These are phyloP conservation scores for Zapus hudsonius DNA, from an alignment of 2,113 vertebrate genomes.

Conservation along the genomic window DNA sequence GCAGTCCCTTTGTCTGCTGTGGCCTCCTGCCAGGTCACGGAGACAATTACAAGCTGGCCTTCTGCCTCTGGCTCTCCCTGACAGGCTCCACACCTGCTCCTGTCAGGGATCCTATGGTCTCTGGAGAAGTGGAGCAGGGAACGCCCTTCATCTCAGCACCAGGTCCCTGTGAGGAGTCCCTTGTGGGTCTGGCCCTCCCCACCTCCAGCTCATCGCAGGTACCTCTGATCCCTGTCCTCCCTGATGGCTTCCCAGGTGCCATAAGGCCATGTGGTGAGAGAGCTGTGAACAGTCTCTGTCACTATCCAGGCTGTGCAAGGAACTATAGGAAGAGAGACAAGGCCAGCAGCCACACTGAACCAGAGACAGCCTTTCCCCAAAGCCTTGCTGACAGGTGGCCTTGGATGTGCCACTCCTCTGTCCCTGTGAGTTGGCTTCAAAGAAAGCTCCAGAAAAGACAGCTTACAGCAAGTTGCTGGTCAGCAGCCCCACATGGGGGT, in stretches of 20 bases:
- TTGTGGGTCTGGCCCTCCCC: too few species aligned
- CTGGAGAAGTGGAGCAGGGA: neutral
- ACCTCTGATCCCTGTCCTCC: neutral
- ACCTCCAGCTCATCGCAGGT: neutral
- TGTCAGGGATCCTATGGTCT: neutral
- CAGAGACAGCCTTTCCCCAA: neutral
- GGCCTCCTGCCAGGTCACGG: neutral
- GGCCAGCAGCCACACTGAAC: neutral
- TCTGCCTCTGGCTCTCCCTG: neutral
- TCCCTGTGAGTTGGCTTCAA: neutral
- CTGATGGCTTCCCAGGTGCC: neutral
- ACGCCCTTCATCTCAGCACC: neutral
- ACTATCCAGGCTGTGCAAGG: neutral
- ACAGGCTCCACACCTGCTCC: rapidly evolving
- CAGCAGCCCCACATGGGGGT: too few species aligned
- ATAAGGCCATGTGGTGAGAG: neutral
- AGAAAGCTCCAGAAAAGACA: neutral
- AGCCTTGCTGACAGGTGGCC: neutral
- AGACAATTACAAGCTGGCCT: neutral
- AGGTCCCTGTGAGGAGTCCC: too few species aligned
- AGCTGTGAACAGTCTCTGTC: neutral
- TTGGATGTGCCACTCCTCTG: too few species aligned
- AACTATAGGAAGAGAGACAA: neutral
- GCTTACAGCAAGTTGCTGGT: neutral
- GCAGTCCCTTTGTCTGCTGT: rapidly evolving